These are phyloP conservation scores for Pachypanchax playfairii DNA, from an alignment of 2,113 vertebrate genomes.

Conservation along the genomic window DNA sequence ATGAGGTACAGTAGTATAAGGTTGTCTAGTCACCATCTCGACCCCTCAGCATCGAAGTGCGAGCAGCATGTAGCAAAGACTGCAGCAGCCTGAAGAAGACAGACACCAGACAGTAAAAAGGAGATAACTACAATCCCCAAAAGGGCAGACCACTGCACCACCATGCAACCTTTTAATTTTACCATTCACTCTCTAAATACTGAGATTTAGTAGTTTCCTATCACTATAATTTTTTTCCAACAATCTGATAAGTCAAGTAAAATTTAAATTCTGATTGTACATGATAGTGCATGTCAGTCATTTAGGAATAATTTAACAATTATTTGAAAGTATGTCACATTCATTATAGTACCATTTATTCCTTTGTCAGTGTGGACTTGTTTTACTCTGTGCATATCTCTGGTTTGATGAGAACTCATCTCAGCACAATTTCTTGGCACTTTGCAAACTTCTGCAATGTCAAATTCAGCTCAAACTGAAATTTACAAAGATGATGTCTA, in stretches of 20 bases:
- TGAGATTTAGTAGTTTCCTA: no score
- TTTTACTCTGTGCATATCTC: conserved; percentile 12
- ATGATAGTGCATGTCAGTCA: background rate
- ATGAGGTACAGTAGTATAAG: no score
- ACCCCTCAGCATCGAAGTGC: no score
- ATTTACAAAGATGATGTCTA: conserved; percentile 43
- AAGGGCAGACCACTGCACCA: no score
- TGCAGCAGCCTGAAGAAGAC: no score
- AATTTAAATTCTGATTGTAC: background rate
- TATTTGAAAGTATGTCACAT: conserved; percentile 1
- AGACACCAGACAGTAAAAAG: no score
- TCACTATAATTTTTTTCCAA: conserved; percentile 4
- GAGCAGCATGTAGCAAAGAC: no score
- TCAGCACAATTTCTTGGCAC: conserved; percentile 26
- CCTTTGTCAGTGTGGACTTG: background rate
- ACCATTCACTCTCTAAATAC: no score
- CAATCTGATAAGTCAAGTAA: background rate
- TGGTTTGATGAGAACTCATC: conserved; percentile 14
- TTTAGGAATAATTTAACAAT: background rate
- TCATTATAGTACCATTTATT: conserved; percentile 4
- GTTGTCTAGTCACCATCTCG: no score
- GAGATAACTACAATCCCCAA: no score
- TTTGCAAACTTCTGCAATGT: conserved; percentile 53
- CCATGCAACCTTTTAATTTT: no score
- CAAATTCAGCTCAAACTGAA: conserved; percentile 55